phyloP scores from a whole-genome alignment of 2,113 vertebrate genomes.

The Halichoerus grypus region DNA sequence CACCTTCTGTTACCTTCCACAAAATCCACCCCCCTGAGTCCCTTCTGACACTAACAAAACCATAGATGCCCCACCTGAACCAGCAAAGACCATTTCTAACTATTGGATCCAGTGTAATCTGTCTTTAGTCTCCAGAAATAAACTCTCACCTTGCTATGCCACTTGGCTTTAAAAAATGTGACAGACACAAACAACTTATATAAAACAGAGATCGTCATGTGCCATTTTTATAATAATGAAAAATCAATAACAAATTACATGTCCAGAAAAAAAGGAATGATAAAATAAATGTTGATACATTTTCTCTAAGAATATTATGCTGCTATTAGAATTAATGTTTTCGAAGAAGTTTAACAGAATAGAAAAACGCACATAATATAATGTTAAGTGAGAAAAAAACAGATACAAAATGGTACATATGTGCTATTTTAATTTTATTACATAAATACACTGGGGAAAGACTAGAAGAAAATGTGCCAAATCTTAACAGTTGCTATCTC shows the following conservation, averaged over 20 bases:
- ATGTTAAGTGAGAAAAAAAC: background rate
- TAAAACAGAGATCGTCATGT: background rate
- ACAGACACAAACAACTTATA: background rate
- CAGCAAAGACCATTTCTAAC: background rate
- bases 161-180: background rate
- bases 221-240: background rate
- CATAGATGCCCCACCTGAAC: background rate
- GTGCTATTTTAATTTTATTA: slow-evolving; percentile 41
- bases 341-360: background rate
- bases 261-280: background rate
- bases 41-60: background rate
- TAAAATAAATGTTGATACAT: background rate
- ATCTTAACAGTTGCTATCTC: slow-evolving; percentile 4
- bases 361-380: background rate
- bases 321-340: background rate
- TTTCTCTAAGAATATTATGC: background rate
- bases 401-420: background rate
- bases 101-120: background rate
- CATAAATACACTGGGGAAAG: background rate
- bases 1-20: background rate
- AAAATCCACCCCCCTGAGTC: background rate
- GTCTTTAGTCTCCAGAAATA: background rate
- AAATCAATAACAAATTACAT: background rate
- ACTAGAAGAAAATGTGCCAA: background rate
- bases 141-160: background rate